These are phyloP conservation scores for Galeruca laticollis DNA, from an alignment of 2,888 invertebrate genomes.

Conservation along the genomic window DNA sequence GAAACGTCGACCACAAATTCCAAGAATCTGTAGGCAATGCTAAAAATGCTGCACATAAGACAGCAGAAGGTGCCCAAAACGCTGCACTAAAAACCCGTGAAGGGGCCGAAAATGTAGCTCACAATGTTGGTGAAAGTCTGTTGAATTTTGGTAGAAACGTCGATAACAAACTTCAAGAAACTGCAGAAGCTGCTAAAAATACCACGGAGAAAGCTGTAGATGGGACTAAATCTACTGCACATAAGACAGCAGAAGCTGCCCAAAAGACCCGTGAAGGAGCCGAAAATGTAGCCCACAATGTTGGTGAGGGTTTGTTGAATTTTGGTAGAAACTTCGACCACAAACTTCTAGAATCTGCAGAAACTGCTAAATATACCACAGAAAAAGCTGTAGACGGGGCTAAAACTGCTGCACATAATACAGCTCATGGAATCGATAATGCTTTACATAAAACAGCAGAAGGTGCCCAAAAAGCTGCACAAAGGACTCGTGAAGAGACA, in stretches of 20 bases:
- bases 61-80: slow-evolving; percentile 38
- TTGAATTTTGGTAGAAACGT: not conserved
- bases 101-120: slow-evolving; percentile 37
- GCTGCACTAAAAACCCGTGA: slow-evolving; percentile 33
- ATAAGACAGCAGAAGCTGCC: slow-evolving; percentile 41
- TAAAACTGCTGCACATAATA: not conserved
- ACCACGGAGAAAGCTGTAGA: slow-evolving; percentile 37
- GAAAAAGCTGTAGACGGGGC: too few species aligned
- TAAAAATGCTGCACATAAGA: slow-evolving; percentile 34
- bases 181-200: slow-evolving; percentile 45
- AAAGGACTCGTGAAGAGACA: slow-evolving; percentile 33
- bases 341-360: not conserved
- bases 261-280: slow-evolving; percentile 37
- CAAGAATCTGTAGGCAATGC: too few species aligned
- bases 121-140: not conserved
- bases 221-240: slow-evolving; percentile 56
- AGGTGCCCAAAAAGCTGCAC: slow-evolving; percentile 40
- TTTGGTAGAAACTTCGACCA: not conserved
- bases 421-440: too few species aligned
- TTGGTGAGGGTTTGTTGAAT: not conserved
- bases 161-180: slow-evolving; percentile 41
- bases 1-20: too few species aligned
- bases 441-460: slow-evolving; percentile 6
- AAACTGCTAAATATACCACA: slow-evolving; percentile 1
- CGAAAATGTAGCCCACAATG: not conserved